Percentiles rank a stretch among this genome's conserved stretches.
These are phyloP conservation scores for Drosophila kepulauana DNA, from an alignment of 1,140 invertebrate species.

Conservation along the genomic window DNA sequence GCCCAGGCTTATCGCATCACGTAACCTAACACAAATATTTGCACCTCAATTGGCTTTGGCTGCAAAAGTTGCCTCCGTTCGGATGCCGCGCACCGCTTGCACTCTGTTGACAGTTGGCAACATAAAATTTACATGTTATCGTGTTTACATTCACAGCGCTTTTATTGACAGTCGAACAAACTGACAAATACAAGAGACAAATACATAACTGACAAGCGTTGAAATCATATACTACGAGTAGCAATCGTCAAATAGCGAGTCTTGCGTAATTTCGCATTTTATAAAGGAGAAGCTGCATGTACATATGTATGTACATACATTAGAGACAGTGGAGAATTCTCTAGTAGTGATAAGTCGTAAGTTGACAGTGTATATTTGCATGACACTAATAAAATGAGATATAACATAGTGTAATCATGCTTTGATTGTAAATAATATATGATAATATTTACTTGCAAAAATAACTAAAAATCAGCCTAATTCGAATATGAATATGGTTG, in stretches of 20 bases:
- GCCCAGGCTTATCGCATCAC: conserved; percentile 40
- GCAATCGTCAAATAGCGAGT: background rate
- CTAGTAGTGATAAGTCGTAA: background rate
- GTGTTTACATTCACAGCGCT: conserved; percentile 54
- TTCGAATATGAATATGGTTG: no score
- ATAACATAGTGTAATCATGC: no score
- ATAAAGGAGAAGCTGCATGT: conserved; percentile 9
- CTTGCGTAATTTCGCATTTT: conserved; percentile 23
- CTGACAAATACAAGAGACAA: conserved; percentile 47
- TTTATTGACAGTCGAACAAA: conserved; percentile 65
- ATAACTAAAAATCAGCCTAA: no score
- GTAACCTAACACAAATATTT: conserved; percentile 62
- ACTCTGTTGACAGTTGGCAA: conserved; percentile 66
- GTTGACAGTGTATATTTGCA: no score
- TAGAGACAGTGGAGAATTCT: background rate
- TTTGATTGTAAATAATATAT: no score
- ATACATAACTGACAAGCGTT: conserved; percentile 12
- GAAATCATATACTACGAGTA: background rate
- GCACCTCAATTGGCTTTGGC: conserved; percentile 42
- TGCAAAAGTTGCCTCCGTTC: conserved; percentile 39
- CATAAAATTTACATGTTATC: conserved; percentile 78
- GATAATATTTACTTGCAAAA: no score
- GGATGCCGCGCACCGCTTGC: background rate
- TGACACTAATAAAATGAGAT: no score
- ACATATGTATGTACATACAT: background rate